Evolutionary conservation across 1,140 invertebrate genomes (phyloP).

Genomic region (Lordiphosa collinella): DNA sequence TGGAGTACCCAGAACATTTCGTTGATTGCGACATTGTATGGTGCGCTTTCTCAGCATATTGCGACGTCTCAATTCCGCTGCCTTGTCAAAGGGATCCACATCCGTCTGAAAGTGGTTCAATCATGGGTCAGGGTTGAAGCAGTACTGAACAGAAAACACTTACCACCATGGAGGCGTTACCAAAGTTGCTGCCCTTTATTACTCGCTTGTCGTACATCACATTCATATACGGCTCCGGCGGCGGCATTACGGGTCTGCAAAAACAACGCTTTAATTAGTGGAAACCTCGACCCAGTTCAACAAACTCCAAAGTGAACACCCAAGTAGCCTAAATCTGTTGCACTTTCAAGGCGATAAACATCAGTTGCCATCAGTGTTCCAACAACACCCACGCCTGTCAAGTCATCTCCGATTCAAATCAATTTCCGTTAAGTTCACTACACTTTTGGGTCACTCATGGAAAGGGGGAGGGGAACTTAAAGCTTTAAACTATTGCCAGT

Average conservation of each 20-base stretch:
- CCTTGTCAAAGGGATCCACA: conserved; percentile 73
- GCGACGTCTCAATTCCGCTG: conserved; percentile 81
- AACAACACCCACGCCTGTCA: conserved; percentile 45
- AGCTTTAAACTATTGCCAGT: conserved; percentile 43
- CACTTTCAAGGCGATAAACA: conserved; percentile 58
- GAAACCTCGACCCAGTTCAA: conserved; percentile 65
- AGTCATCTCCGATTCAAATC: conserved; percentile 73
- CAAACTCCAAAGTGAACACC: conserved; percentile 16
- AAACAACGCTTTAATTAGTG: conserved; percentile 47
- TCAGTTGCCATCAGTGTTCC: conserved; percentile 46
- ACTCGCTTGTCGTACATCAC: conserved; percentile 93
- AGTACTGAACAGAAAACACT: conserved; percentile 12
- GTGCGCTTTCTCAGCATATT: conserved; percentile 81
- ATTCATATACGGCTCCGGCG: conserved; percentile 84
- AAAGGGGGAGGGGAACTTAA: conserved; percentile 9
- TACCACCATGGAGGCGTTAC: conserved; percentile 55
- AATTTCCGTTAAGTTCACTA: conserved; percentile 72
- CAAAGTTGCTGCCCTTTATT: conserved; percentile 89
- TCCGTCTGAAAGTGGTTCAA: conserved; percentile 42
- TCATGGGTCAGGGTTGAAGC: conserved; percentile 45
- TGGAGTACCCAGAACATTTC: conserved; percentile 83
- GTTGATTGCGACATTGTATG: conserved; percentile 77
- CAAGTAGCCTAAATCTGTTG: conserved; percentile 60
- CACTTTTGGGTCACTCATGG: conserved; percentile 62
- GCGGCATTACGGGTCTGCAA: conserved; percentile 62